These are phyloP conservation scores for Ginglymostoma cirratum DNA, from an alignment of 2,113 vertebrate species.

Conservation along the genomic window DNA sequence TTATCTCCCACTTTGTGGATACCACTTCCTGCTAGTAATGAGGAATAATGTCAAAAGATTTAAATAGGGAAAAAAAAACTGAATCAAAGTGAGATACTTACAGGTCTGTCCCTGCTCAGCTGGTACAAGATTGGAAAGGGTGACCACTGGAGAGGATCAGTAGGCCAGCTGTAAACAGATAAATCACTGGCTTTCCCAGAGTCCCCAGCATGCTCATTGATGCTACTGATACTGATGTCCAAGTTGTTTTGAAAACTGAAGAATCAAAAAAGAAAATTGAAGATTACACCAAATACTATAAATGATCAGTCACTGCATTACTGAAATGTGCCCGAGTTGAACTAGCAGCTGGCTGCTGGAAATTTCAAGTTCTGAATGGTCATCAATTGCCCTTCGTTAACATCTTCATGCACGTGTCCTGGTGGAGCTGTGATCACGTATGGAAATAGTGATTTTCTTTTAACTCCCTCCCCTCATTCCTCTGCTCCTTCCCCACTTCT, in stretches of 20 bases:
- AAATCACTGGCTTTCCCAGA: constrained; percentile 80
- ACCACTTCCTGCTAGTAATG: neutral
- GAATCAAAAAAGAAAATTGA: neutral
- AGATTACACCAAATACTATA: neutral
- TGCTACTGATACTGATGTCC: constrained; percentile 68
- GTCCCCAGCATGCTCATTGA: constrained; percentile 72
- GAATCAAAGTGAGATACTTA: constrained; percentile 42
- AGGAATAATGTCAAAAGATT: neutral
- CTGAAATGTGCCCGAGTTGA: neutral
- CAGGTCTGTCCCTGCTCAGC: constrained; percentile 56
- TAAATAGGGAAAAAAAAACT: neutral
- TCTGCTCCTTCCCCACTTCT: too few relatives aligned
- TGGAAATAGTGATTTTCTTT: neutral
- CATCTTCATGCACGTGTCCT: neutral
- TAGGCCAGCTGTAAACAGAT: constrained; percentile 78
- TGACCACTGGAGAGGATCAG: constrained; percentile 73
- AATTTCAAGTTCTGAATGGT: neutral
- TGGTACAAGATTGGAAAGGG: constrained; percentile 72
- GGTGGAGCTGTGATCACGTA: neutral
- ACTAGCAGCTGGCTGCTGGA: neutral
- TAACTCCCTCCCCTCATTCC: neutral
- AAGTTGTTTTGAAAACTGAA: constrained; percentile 64
- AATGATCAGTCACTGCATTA: neutral
- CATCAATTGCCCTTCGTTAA: neutral
- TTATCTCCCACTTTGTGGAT: neutral